These are phyloP conservation scores for Chymomyza amoena DNA, from an alignment of 2,888 invertebrate species.

Conservation along the genomic window DNA sequence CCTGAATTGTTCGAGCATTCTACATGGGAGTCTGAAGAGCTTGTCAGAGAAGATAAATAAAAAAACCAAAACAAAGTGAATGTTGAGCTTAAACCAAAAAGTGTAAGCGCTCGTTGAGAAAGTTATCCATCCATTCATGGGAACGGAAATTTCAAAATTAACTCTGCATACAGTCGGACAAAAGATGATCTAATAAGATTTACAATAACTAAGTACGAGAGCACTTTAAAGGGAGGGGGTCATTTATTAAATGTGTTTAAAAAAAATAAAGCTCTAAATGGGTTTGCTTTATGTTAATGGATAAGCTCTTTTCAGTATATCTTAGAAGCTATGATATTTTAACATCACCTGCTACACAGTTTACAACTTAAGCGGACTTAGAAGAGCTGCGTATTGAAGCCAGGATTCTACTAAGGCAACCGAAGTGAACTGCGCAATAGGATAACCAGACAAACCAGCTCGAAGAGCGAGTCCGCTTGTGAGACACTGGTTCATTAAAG, in stretches of 20 bases:
- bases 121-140: conserved; percentile 7
- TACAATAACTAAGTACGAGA: conserved; percentile 4
- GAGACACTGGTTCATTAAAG: too few species aligned
- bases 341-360: not conserved
- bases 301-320: not conserved
- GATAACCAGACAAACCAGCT: too few species aligned
- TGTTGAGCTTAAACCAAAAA: conserved; percentile 21
- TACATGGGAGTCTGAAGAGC: not conserved
- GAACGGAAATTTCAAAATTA: not conserved
- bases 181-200: conserved; percentile 1
- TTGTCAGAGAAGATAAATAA: conserved; percentile 4
- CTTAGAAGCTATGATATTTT: not conserved
- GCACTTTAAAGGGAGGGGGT: not conserved
- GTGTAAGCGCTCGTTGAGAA: conserved; percentile 36
- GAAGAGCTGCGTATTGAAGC: too few species aligned
- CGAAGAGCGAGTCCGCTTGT: too few species aligned
- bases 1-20: not conserved
- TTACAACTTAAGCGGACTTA: not conserved
- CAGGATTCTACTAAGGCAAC: too few species aligned
- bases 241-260: not conserved
- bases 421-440: too few species aligned
- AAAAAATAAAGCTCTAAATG: not conserved
- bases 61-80: conserved; percentile 25
- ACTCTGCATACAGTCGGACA: not conserved
- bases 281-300: not conserved